Percentiles rank a stretch among this genome's conserved stretches.
Evolutionary conservation across 2,113 vertebrate genomes (phyloP).

Genomic region (Chitala chitala): DNA sequence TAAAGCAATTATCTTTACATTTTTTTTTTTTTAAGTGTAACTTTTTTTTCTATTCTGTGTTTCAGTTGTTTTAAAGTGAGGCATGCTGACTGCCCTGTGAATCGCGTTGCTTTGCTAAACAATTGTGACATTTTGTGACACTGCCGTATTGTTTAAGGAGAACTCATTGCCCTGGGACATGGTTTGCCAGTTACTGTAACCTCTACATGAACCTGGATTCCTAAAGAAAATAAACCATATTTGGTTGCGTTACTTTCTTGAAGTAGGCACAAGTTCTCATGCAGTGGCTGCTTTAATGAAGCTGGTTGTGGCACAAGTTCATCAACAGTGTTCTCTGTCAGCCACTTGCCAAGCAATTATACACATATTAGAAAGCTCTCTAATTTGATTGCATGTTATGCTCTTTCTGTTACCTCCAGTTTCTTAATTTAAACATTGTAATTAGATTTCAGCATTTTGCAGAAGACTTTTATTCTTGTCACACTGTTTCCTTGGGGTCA

Average conservation of each 20-base stretch:
- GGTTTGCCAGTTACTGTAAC: conserved; percentile 23
- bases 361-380: conserved; percentile 51
- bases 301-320: conserved; percentile 48
- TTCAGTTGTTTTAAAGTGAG: too few species aligned
- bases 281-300: conserved; percentile 53
- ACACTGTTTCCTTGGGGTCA: too few species aligned
- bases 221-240: conserved; percentile 51
- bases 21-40: too few species aligned
- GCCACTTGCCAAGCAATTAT: conserved; percentile 51
- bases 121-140: too few species aligned
- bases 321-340: conserved; percentile 53
- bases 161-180: not conserved
- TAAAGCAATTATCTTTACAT: too few species aligned
- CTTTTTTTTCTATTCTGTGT: too few species aligned
- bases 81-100: too few species aligned
- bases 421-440: conserved; percentile 50
- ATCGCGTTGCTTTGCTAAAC: too few species aligned
- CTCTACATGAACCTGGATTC: conserved; percentile 44
- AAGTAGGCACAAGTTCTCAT: conserved; percentile 55
- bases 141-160: too few species aligned
- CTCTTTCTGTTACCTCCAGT: conserved; percentile 53
- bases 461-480: too few species aligned
- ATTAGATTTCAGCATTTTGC: too few species aligned
- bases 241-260: conserved; percentile 46
- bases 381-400: conserved; percentile 64